These are phyloP conservation scores for Cuniculus paca DNA, from an alignment of 2,797 vertebrate genomes.

Conservation along the genomic window DNA sequence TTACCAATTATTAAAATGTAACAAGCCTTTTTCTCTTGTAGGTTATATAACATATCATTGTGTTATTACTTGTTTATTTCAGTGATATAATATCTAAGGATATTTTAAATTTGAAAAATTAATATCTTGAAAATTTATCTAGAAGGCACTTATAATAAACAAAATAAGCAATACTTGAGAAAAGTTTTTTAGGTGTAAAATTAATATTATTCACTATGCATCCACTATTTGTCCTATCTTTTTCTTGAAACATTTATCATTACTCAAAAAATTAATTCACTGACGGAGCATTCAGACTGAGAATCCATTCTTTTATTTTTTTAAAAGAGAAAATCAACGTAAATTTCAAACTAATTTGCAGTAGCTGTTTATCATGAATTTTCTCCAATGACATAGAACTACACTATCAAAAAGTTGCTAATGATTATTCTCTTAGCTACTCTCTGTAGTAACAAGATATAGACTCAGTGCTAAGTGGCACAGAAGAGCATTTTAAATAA, in stretches of 20 bases:
- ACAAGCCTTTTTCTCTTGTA: neutral
- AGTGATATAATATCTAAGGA: neutral
- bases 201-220: neutral
- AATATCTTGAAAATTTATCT: neutral
- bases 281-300: neutral
- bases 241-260: neutral
- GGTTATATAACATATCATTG: neutral
- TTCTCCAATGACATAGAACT: neutral
- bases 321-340: constrained; percentile 7
- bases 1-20: constrained; percentile 27
- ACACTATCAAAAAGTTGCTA: neutral
- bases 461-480: neutral
- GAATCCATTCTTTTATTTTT: constrained; percentile 14
- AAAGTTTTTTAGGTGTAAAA: neutral
- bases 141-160: neutral
- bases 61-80: neutral
- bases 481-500: neutral
- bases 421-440: constrained; percentile 17
- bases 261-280: constrained; percentile 14
- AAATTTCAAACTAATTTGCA: neutral
- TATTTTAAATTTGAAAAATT: constrained; percentile 16
- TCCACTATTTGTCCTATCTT: neutral
- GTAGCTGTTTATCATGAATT: neutral
- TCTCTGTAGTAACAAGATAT: neutral
- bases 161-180: neutral